Base-by-base conservation (phyloP, 2,113 vertebrate species). In the Rhodinocichla rosea region DNA sequence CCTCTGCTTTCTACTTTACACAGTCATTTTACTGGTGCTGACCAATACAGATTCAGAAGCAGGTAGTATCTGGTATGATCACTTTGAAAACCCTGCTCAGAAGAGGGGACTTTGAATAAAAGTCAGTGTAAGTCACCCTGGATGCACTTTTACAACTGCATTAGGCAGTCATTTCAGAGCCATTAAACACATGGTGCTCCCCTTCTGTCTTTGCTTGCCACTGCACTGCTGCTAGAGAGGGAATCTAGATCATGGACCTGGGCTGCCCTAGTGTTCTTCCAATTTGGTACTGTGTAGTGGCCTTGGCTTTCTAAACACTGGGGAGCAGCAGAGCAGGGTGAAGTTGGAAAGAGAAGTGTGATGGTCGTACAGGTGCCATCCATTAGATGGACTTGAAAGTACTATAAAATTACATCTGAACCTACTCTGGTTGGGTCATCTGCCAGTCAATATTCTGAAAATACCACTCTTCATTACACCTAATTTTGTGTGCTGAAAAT, bases 151-250 rank as follows among this genome's bases (percentile, higher is more conserved):
- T 56, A 12, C 15, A 24, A 5, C 26, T 83, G 26, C 1, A 2
- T 59, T n/a, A 57, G 9, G 33, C n/a, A 67, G 28, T 37, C 9
- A 13, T 22, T 52, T 7, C 12, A 47, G 17, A 19, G 33, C 8
- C 6, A 8, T 3, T 45, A 15, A 26, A 76, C 80, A 77, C 12
- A 3, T 0, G 2, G 4, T 11, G 8, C 3, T 42, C 4, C 3
- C 18, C 13, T 57, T 15, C 13, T 30, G 2, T 20, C 15, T n/a
- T 39, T 55, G 5, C 27, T 15, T 77, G 11, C 26, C 5, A 11
- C 47, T 15, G 13, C 37, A 22, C 13, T 28, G 3, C 27, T 35
- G 10, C 30, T 33, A 24, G 20, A 24, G 0, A 3, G n/a, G 18
- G 14, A 33, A 39, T 5, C 13, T 32, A 15, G 17, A 4, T 27